Conservation (phyloP, 1,140 invertebrate species). For the Rhizoglyphus robini region DNA sequence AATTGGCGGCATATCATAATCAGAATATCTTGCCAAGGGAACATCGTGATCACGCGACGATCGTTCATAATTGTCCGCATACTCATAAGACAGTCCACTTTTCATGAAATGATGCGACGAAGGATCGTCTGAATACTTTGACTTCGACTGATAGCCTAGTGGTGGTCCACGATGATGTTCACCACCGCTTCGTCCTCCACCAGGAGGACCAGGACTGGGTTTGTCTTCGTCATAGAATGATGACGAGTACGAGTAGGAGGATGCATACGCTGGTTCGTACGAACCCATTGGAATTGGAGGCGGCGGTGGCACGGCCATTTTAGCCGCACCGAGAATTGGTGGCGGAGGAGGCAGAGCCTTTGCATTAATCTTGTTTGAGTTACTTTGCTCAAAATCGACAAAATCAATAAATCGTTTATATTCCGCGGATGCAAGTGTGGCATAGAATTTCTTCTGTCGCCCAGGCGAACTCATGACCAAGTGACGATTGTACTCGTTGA, state of each 20-base stretch:
- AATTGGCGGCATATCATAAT: neutral
- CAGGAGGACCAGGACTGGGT: too few relatives aligned
- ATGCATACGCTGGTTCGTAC: neutral
- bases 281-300: neutral
- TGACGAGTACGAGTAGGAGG: neutral
- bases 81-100: neutral
- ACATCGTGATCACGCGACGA: neutral
- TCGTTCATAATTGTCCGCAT: neutral
- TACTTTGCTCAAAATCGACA: neutral
- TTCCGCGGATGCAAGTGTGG: neutral
- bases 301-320: neutral
- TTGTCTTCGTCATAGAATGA: conserved; percentile 9
- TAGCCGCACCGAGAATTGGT: neutral
- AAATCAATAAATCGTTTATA: conserved; percentile 4
- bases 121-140: neutral
- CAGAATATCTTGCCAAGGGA: neutral
- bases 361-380: neutral
- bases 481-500: conserved; percentile 4
- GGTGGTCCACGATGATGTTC: too few relatives aligned
- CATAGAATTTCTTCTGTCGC: conserved; percentile 6
- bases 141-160: neutral
- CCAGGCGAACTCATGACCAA: conserved; percentile 4
- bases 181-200: too few relatives aligned
- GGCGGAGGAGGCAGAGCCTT: neutral
- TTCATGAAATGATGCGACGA: neutral